Evolutionary conservation across 2,797 vertebrate species (phyloP).

Genomic region (Cossypha caffra): DNA sequence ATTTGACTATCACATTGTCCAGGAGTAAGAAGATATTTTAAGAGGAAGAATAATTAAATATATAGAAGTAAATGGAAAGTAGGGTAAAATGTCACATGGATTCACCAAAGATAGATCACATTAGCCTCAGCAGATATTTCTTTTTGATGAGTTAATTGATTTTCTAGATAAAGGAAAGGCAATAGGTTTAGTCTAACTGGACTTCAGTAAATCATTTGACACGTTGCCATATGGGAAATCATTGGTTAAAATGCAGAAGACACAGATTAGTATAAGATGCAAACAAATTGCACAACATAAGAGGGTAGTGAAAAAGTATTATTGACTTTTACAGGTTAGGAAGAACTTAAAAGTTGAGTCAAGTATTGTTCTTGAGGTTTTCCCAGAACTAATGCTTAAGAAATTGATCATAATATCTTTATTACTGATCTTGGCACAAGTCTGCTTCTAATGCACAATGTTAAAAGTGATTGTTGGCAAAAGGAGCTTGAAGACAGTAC

Average conservation of each 20-base stretch:
- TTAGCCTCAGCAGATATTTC: not conserved
- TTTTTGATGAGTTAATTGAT: slow-evolving; percentile 33
- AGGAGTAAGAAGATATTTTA: not conserved
- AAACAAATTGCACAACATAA: not conserved
- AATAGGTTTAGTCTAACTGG: not conserved
- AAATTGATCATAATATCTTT: not conserved
- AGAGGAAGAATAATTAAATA: slow-evolving; percentile 4
- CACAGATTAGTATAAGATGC: not conserved
- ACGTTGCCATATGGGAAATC: not conserved
- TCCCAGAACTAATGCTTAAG: not conserved
- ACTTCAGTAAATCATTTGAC: not conserved
- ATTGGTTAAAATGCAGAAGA: slow-evolving; percentile 3
- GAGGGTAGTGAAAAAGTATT: not conserved
- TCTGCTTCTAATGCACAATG: not conserved
- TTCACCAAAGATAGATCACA: not conserved
- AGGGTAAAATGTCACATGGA: not conserved
- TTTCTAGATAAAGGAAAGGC: slow-evolving; percentile 10
- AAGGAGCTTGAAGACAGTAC: not conserved
- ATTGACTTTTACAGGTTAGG: not conserved
- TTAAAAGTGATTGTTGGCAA: not conserved
- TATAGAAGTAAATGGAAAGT: slow-evolving; percentile 1
- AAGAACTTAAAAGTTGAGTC: not conserved
- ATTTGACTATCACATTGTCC: not conserved
- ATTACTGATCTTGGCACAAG: not conserved
- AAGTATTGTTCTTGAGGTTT: not conserved